Conservation (phyloP, 2,113 vertebrate genomes). For the Entomyzon cyanotis region DNA sequence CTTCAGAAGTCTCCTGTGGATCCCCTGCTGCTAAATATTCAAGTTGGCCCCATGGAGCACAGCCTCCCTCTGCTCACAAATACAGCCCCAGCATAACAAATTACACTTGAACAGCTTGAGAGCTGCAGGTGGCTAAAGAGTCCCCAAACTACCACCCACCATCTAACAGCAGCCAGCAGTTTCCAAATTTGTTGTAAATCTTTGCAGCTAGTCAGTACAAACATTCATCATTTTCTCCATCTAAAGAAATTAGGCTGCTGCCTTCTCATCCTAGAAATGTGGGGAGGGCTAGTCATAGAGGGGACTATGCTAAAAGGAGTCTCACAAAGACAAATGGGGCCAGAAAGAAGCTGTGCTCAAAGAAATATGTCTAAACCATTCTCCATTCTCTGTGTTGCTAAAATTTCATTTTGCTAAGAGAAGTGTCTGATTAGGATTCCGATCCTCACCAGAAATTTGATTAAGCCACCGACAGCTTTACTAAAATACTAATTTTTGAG, state of each 20-base stretch:
- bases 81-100: not conserved
- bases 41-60: not conserved
- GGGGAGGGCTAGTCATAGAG: not conserved
- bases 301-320: not conserved
- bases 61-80: not conserved
- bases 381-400: not conserved
- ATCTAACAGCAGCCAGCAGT: not conserved
- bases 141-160: not conserved
- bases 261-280: not conserved
- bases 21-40: not conserved
- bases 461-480: not conserved
- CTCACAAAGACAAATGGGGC: not conserved
- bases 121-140: conserved; percentile 2
- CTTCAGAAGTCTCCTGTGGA: not conserved
- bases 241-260: not conserved
- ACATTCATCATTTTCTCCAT: not conserved
- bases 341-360: not conserved
- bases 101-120: not conserved
- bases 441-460: not conserved
- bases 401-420: not conserved
- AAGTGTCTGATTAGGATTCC: not conserved
- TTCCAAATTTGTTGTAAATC: not conserved
- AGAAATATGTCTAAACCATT: not conserved
- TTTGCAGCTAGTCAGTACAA: not conserved
- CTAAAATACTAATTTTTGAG: not conserved